These are phyloP conservation scores for human DNA, from an alignment of 2,113 vertebrate genomes.

Conservation along the genomic window DNA sequence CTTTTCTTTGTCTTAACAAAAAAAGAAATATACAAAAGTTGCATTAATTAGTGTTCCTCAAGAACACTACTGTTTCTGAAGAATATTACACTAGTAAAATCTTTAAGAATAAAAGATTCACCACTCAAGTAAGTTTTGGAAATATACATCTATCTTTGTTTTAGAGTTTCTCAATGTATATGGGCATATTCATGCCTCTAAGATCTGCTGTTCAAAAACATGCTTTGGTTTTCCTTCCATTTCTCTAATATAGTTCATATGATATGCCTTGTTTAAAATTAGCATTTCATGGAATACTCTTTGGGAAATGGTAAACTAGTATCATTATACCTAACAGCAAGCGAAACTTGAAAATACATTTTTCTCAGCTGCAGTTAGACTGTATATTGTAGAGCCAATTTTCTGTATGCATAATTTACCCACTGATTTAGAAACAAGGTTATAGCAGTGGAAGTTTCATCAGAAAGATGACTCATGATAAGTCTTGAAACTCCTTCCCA, in stretches of 20 bases:
- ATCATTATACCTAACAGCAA: not conserved
- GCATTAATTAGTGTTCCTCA: not conserved
- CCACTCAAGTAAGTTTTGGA: not conserved
- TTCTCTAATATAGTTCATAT: not conserved
- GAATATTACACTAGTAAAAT: not conserved
- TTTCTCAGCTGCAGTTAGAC: not conserved
- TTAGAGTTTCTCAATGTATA: not conserved
- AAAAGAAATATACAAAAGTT: not conserved
- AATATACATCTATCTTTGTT: not conserved
- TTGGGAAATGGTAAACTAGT: not conserved
- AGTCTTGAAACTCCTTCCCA: not conserved
- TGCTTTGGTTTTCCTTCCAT: no score
- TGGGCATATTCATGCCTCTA: not conserved
- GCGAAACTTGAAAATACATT: not conserved
- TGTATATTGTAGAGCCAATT: not conserved
- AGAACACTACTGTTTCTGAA: not conserved
- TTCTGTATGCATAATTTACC: no score
- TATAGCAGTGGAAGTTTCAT: not conserved
- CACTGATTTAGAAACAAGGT: not conserved
- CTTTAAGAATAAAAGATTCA: not conserved
- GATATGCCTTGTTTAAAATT: not conserved
- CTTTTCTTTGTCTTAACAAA: not conserved
- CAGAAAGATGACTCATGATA: not conserved
- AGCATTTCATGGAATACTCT: not conserved
- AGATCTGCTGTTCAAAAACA: not conserved